Base-by-base conservation (phyloP, 1,140 invertebrate genomes). In the Monochamus saltuarius region DNA sequence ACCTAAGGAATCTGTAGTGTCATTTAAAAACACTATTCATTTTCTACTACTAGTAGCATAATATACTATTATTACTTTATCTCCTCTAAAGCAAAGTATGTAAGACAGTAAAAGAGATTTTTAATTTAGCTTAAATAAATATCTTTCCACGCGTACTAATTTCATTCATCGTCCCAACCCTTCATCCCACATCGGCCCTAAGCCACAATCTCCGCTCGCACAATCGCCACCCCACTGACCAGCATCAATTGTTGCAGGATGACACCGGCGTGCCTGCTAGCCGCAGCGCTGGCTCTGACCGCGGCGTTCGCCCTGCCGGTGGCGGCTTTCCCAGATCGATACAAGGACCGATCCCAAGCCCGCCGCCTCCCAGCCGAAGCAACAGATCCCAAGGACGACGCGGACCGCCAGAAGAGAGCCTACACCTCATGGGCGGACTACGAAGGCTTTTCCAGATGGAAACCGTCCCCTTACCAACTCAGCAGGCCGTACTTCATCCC, bases 401-500 rank as follows among this genome's bases (percentile, higher is more conserved):
- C 17, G 17, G 45, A 29, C 22, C 45, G 17, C 45, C 45, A 22
- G 45, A 17, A 22, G 22, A 29, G 22, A 6, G 22, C 22, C 22
- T 29, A 29, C 22, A 3, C 22, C 22, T 29, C 22, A 2, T 29
- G 38, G 52, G 1, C 22, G 22, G 22, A 29, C 22, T 29, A 29
- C 22, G 22, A 29, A 6, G 22, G 22, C 22, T 29, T 29, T 6
- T 3, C 22, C 22, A 29, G 22, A 6, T 75, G 66, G 64, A 64
- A 62, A 36, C 66, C 72, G 2, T 52, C 67, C 17, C n/a, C 61
- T 0, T 70, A 73, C 35, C 60, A 64, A 29, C 45, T 76, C 2
- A 39, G 22, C 7, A 54, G 70, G 17, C 73, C 75, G 0, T 76
- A 76, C 59, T 72, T 61, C 40, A 71, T 76, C 10, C 73, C 75